Conservation (phyloP, 2,888 invertebrate genomes). For the Oxystoma pomonae region DNA sequence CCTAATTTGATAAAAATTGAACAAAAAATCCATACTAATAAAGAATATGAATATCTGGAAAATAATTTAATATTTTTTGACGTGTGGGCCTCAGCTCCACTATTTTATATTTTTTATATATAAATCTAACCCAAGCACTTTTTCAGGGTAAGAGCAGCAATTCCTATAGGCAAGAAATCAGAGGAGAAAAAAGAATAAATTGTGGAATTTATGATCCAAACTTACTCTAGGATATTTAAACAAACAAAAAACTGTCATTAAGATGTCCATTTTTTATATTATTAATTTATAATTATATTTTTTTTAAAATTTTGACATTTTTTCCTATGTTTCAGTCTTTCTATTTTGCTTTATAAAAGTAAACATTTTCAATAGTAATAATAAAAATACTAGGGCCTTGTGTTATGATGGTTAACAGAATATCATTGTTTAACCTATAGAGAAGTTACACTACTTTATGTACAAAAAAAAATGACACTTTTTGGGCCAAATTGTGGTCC, state of each 20-base stretch:
- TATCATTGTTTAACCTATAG: too few species aligned
- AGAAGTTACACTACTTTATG: too few species aligned
- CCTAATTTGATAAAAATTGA: too few species aligned
- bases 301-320: background rate
- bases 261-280: background rate
- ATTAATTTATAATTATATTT: background rate
- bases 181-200: slow-evolving; percentile 70
- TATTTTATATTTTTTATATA: too few species aligned
- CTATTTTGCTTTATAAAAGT: background rate
- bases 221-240: background rate
- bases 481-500: too few species aligned
- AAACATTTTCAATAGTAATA: background rate
- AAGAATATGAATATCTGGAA: too few species aligned
- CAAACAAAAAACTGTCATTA: background rate
- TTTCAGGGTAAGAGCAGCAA: slow-evolving; percentile 79
- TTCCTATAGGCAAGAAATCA: slow-evolving; percentile 83
- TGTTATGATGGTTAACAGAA: background rate
- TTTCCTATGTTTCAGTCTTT: background rate
- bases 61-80: too few species aligned
- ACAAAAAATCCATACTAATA: too few species aligned
- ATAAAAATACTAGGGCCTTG: too few species aligned
- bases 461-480: too few species aligned
- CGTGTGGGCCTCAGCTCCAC: too few species aligned
- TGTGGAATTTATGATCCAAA: background rate
- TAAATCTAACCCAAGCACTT: too few species aligned